Percentiles rank a stretch among this genome's conserved stretches.
phyloP scores from a whole-genome alignment of 1,140 invertebrate species.

The Zophobas atratus region DNA sequence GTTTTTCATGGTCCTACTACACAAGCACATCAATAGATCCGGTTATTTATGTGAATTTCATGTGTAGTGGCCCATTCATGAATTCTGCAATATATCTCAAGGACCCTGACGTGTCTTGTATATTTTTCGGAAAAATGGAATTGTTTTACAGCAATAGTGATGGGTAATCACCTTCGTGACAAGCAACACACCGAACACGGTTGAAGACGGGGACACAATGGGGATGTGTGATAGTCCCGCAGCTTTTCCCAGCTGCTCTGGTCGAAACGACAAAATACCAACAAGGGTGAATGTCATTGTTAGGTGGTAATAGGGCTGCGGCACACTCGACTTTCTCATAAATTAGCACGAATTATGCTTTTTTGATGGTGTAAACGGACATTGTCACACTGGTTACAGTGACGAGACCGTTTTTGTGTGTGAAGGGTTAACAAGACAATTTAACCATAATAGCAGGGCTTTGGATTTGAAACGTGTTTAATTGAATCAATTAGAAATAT shows the following conservation, averaged over 20 bases:
- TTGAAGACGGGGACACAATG: slow-evolving; percentile 7
- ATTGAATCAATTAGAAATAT: slow-evolving; percentile 34
- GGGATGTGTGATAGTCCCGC: slow-evolving; percentile 4
- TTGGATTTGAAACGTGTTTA: slow-evolving; percentile 7
- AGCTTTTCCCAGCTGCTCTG: slow-evolving; percentile 22
- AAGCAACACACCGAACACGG: slow-evolving; percentile 7
- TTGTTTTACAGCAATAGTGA: slow-evolving; percentile 4
- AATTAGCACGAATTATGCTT: slow-evolving; percentile 39
- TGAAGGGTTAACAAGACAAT: slow-evolving; percentile 34
- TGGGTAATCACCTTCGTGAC: slow-evolving; percentile 21
- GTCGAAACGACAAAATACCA: slow-evolving; percentile 27
- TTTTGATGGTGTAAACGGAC: slow-evolving; percentile 41
- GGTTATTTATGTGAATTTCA: slow-evolving; percentile 34
- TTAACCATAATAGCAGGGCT: slow-evolving; percentile 11
- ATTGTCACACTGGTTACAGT: slow-evolving; percentile 25
- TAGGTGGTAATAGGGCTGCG: slow-evolving; percentile 16
- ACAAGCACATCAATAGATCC: slow-evolving; percentile 9
- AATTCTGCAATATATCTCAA: slow-evolving; percentile 11
- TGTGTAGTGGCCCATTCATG: slow-evolving; percentile 18
- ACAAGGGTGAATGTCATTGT: slow-evolving; percentile 33
- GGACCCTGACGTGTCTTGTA: slow-evolving; percentile 8
- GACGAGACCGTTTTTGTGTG: slow-evolving; percentile 22
- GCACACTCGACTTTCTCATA: slow-evolving; percentile 42
- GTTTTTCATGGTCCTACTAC: slow-evolving; percentile 23
- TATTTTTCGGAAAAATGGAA: background rate